Evolutionary conservation across 2,113 vertebrate species (phyloP), one percentile per base, ranked within the genome.

Genomic region (Oncorhynchus masou): DNA sequence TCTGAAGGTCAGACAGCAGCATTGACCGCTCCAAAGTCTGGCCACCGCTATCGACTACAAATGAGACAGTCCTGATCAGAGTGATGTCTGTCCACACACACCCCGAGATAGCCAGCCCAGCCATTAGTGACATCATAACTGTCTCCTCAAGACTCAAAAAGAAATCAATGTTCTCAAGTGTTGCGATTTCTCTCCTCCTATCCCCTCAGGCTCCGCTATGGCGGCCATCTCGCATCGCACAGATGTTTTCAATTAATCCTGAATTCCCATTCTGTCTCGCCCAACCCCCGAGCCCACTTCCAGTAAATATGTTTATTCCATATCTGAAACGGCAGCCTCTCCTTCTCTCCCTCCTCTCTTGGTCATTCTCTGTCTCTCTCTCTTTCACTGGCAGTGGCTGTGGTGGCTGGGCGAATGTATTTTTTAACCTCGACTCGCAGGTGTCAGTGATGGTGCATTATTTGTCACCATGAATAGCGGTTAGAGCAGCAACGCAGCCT

Each of bases 361-460:
- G 72, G 70, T 71, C 57, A 74, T 78, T 5, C 24, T 27, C 49
- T n/a, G 19, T 59, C 27, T 27, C 60, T 70, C 70, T 71, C 71
- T 60, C 45, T 71, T 68, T 81, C 57, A 3, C 73, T 86, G 91
- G 65, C 60, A 39, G 74, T 72, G 67, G 81, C 67, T 71, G 86
- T 95, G 68, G 75, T 87, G 92, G 90, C 69, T 81, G 92, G 90
- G 67, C 80, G 3, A 93, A 94, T 91, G 91, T 93, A 87, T 92
- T 95, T 95, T 96, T 95, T 95, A 96, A 94, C 95, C 95, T 98
- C 98, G 94, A 95, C 94, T 97, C 86, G 79, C 89, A 94, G 93
- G 91, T 96, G 96, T 96, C 94, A 92, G 80, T 85, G 94, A 95
- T 84, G 87, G 92, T 91, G 88, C 89, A 92, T 90, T 96, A 96